Base-by-base conservation (phyloP, 2,113 vertebrate genomes). In the Mionectes macconnelli region DNA sequence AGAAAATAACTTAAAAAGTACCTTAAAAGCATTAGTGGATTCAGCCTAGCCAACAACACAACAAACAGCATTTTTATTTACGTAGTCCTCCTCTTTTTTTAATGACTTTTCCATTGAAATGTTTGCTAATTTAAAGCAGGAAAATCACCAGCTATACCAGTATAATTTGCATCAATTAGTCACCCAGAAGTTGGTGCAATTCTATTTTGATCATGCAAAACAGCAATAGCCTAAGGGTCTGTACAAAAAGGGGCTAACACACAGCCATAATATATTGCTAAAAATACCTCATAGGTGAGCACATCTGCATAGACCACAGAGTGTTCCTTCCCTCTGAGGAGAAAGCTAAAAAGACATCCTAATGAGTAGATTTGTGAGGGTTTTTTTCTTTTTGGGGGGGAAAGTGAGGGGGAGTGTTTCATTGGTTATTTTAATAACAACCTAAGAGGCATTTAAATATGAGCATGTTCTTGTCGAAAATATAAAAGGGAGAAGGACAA, bases 91-190 rank as follows among this genome's bases (percentile, higher is more conserved):
- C 13, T 56, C 33, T 60, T 60, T 83, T 80, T 90, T 2, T 3
- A 87, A 81, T 2, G 3, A 49, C 52, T 87, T 94, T 84, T 53
- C 22, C 33, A 70, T 64, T 6, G 3, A 77, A 94, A 92, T 21
- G 3, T 14, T 52, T 67, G 35, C 68, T 74, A 83, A 86, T 85
- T 96, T 93, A 50, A 94, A 75, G 70, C n/a, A 94, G 73, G 35
- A 93, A 66, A 89, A 45, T 89, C 69, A 91, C 37, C 53, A 84
- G 62, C 56, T 89, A 84, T 60, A 53, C 73, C 74, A 74, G 87
- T 74, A 60, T 73, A 90, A 94, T 95, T 94, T 93, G 74, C 93
- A 89, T 81, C 91, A 94, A 73, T 97, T 95, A 95, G 91, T 79
- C 88, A 93, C 62, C 64, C 73, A 89, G 87, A 93, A 87, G 64